Evolutionary conservation across 2,113 vertebrate genomes (phyloP).

Genomic region (Varanus salvator): DNA sequence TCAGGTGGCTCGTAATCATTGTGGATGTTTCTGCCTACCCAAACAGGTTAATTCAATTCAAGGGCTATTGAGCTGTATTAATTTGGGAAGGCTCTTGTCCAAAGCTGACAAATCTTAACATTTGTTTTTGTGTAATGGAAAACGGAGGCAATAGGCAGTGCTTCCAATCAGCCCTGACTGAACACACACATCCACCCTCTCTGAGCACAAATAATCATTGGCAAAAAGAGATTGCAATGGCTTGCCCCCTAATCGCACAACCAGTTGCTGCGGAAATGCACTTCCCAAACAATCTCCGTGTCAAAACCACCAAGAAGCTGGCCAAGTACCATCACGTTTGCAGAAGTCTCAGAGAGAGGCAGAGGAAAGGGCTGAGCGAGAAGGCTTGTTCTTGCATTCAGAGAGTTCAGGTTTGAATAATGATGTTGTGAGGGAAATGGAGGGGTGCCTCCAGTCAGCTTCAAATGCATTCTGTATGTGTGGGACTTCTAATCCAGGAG

Average conservation of each 20-base stretch:
- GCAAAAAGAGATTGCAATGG: not conserved
- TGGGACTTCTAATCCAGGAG: no score
- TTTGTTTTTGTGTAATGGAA: not conserved
- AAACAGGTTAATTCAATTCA: no score
- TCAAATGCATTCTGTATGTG: no score
- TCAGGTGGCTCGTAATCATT: no score
- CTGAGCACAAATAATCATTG: no score
- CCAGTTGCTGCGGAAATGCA: not conserved
- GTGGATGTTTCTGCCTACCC: no score
- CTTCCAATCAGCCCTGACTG: not conserved
- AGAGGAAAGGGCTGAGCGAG: not conserved
- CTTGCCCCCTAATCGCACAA: no score
- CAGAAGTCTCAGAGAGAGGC: not conserved
- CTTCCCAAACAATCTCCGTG: not conserved
- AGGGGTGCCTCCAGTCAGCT: no score
- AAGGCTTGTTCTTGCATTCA: not conserved
- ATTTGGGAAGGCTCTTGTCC: constrained; percentile 24
- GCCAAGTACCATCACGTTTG: not conserved
- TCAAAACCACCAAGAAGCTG: not conserved
- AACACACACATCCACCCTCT: constrained; percentile 3
- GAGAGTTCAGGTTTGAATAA: no score
- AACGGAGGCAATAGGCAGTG: not conserved
- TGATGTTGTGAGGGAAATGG: no score
- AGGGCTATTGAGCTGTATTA: not conserved
- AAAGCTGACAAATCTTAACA: constrained; percentile 34